Evolutionary conservation across 1,140 invertebrate species (phyloP).

Genomic region (Philaenus spumarius): DNA sequence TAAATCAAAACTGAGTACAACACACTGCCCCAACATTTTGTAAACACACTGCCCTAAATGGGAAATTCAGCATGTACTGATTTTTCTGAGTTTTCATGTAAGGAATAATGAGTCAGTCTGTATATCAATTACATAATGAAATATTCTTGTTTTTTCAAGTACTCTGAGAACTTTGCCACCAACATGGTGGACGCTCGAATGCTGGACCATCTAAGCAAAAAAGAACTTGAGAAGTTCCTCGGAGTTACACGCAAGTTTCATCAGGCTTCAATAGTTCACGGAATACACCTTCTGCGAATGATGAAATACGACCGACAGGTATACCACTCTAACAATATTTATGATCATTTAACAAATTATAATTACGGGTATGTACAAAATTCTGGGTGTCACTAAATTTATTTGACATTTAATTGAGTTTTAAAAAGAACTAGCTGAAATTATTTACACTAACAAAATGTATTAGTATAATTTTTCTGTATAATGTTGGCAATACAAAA

Average conservation of each 20-base stretch:
- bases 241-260: slow-evolving; percentile 87
- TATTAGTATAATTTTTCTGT: too few relatives aligned
- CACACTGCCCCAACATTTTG: too few relatives aligned
- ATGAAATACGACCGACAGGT: slow-evolving; percentile 90
- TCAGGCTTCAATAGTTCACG: slow-evolving; percentile 88
- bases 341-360: too few relatives aligned
- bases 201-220: slow-evolving; percentile 85
- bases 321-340: slow-evolving; percentile 18
- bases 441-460: too few relatives aligned
- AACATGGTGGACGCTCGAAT: slow-evolving; percentile 88
- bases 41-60: too few relatives aligned
- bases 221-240: slow-evolving; percentile 88
- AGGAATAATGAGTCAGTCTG: too few relatives aligned
- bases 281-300: slow-evolving; percentile 82
- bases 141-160: slow-evolving; percentile 57
- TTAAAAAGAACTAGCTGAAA: too few relatives aligned
- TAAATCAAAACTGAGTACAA: too few relatives aligned
- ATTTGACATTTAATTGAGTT: neutral
- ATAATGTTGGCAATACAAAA: too few relatives aligned
- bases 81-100: too few relatives aligned
- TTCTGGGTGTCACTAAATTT: neutral
- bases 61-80: too few relatives aligned
- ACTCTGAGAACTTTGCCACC: slow-evolving; percentile 79
- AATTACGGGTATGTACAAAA: neutral
- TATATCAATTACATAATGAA: too few relatives aligned